A percentile compares a stretch with the other conserved stretches of the same genome.
These are phyloP conservation scores for Micromys minutus DNA, from an alignment of 2,113 vertebrate genomes.

Conservation along the genomic window DNA sequence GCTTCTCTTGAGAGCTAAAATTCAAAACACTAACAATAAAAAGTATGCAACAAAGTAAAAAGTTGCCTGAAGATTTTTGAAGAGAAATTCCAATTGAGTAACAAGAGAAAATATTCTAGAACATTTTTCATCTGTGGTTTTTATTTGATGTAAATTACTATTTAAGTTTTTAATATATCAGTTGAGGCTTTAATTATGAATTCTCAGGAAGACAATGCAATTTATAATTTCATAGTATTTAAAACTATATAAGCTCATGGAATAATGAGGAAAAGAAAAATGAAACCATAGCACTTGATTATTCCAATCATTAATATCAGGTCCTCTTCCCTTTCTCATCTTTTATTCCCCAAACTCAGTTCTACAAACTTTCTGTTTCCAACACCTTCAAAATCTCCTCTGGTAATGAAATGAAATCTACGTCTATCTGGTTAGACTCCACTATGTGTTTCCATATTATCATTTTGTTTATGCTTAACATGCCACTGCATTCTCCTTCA, in stretches of 20 bases:
- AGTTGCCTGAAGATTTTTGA: background rate
- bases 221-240: background rate
- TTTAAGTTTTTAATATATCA: background rate
- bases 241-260: background rate
- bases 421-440: background rate
- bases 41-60: background rate
- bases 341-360: background rate
- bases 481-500: background rate
- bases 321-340: background rate
- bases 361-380: background rate
- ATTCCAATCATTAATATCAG: background rate
- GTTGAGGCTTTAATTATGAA: background rate
- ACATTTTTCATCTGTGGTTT: conserved; percentile 2
- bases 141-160: background rate
- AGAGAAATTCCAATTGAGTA: background rate
- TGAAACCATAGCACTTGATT: background rate
- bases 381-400: background rate
- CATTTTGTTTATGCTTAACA: background rate
- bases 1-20: background rate
- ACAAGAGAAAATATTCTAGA: background rate
- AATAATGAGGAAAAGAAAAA: background rate
- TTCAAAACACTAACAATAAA: background rate
- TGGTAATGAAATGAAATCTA: background rate
- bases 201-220: background rate
- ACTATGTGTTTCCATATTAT: background rate